Evolutionary conservation across 2,113 vertebrate genomes (phyloP).

Genomic region (Macquaria australasica): DNA sequence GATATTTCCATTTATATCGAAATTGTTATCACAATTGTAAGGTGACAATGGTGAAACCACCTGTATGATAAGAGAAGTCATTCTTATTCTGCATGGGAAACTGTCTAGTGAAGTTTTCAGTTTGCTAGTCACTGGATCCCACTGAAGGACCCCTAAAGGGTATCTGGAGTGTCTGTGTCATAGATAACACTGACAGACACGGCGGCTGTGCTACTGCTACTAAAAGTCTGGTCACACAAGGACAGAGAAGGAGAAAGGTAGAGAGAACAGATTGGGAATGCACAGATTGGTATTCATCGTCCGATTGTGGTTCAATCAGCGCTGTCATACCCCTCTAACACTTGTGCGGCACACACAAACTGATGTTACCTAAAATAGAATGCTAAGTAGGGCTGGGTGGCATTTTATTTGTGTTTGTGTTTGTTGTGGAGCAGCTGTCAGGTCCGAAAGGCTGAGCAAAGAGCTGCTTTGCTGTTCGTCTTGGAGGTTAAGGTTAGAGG

Average conservation of each 20-base stretch:
- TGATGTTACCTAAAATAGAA: conserved; percentile 41
- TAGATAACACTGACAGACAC: conserved; percentile 43
- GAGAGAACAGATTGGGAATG: conserved; percentile 31
- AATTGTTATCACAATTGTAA: background rate
- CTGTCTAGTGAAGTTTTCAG: background rate
- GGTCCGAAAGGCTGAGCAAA: background rate
- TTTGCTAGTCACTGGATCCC: conserved; percentile 14
- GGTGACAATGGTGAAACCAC: background rate
- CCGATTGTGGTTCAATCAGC: conserved; percentile 50
- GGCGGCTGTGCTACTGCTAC: conserved; percentile 25
- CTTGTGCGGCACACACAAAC: conserved; percentile 12
- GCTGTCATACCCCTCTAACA: conserved; percentile 43
- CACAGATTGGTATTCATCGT: conserved; percentile 63
- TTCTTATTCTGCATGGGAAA: background rate
- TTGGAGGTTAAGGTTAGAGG: background rate
- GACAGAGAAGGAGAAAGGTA: conserved; percentile 37
- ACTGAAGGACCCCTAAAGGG: conserved; percentile 51
- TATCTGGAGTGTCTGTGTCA: conserved; percentile 30
- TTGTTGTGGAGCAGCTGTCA: conserved; percentile 27
- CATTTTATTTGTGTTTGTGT: conserved; percentile 25
- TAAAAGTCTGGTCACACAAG: conserved; percentile 39
- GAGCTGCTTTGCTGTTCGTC: conserved; percentile 2
- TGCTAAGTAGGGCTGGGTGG: conserved; percentile 37
- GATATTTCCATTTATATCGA: background rate
- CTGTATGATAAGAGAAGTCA: background rate